Percentiles rank a stretch among this genome's conserved stretches.
Conservation (phyloP, 2,797 vertebrate species). For the Nyctibius grandis region DNA sequence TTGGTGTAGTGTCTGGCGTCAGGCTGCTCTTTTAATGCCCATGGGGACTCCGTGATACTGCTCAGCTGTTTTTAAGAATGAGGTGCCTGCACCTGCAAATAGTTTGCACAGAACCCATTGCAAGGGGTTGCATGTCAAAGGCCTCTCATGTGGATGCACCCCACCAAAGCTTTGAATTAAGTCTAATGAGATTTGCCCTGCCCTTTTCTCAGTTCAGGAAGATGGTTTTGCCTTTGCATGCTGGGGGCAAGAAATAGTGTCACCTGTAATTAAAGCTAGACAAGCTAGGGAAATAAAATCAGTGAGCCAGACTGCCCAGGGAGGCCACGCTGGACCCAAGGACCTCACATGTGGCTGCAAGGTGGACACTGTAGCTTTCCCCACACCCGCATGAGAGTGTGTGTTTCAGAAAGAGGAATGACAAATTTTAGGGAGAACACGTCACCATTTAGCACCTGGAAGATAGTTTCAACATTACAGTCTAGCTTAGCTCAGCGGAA, state of each 20-base stretch:
- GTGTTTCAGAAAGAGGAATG: background rate
- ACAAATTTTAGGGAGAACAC: background rate
- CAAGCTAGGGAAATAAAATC: background rate
- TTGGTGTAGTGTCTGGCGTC: too few relatives aligned
- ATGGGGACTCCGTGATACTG: background rate
- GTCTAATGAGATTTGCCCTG: background rate
- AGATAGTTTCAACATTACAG: background rate
- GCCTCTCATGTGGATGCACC: background rate
- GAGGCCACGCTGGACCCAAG: fast-evolving
- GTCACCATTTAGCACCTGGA: background rate
- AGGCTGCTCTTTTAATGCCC: background rate
- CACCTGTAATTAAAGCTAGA: background rate
- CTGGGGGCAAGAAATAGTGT: background rate
- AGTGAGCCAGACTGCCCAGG: too few relatives aligned
- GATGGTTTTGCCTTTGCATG: background rate
- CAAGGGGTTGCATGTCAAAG: background rate
- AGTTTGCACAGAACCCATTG: background rate
- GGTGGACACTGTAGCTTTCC: background rate
- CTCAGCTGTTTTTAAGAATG: background rate
- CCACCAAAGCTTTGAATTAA: background rate
- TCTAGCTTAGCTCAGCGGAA: background rate
- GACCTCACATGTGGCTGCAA: background rate
- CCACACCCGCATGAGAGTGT: fast-evolving
- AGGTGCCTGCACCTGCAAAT: background rate
- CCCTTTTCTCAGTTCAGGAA: background rate